Conservation (phyloP, 2,888 invertebrate species). For the Microdon myrmicae region DNA sequence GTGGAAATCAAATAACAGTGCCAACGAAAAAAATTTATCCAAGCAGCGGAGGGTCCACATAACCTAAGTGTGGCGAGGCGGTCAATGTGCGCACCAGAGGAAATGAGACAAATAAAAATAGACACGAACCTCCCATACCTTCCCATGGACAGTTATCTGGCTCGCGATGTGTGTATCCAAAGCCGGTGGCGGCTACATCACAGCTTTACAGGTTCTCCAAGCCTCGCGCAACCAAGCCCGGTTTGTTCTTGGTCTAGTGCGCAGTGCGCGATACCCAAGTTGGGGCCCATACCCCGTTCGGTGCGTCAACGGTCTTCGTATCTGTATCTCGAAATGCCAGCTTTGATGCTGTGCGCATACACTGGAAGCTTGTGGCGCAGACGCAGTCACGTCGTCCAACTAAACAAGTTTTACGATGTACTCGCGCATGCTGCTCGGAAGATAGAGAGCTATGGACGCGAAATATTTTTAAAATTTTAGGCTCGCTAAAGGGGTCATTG, state of each 20-base stretch:
- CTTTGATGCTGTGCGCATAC: constrained; percentile 14
- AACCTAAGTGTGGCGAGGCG: constrained; percentile 3
- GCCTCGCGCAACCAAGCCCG: constrained; percentile 13
- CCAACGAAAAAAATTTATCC: too few relatives aligned
- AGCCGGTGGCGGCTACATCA: constrained; percentile 33
- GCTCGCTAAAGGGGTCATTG: too few relatives aligned
- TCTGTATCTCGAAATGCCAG: constrained; percentile 25
- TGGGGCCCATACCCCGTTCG: too few relatives aligned
- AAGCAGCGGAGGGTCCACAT: constrained; percentile 11
- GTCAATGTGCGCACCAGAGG: constrained; percentile 8
- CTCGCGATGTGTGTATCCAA: constrained; percentile 3
- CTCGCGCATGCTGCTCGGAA: too few relatives aligned
- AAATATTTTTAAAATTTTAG: too few relatives aligned
- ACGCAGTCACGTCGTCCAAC: constrained; percentile 2
- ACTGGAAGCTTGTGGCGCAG: constrained; percentile 18
- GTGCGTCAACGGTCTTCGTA: constrained; percentile 6
- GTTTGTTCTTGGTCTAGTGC: constrained; percentile 8
- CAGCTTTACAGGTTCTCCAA: constrained; percentile 22
- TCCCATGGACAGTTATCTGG: constrained; percentile 22
- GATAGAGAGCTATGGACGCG: too few relatives aligned
- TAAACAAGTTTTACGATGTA: neutral
- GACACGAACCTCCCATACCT: constrained; percentile 16
- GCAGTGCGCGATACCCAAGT: neutral
- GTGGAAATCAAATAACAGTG: constrained; percentile 44
- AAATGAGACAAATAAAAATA: constrained; percentile 16